These are phyloP conservation scores for Pyrrhia umbra DNA, from an alignment of 2,888 invertebrate genomes.

Conservation along the genomic window DNA sequence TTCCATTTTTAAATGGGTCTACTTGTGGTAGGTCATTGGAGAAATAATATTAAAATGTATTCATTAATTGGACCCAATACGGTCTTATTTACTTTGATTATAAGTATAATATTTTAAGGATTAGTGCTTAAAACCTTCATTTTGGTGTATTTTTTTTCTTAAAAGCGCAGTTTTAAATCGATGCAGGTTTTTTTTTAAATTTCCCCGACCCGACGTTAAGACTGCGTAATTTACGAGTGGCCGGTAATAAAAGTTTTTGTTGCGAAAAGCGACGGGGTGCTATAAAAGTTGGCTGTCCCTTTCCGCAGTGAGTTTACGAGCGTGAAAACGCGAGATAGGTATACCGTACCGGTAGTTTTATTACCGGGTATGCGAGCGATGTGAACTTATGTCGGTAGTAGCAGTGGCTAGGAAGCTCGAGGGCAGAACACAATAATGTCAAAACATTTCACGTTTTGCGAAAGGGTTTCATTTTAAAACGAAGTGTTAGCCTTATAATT, in stretches of 20 bases:
- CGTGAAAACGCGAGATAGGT: conserved; percentile 85
- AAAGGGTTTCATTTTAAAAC: conserved; percentile 27
- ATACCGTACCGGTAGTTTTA: conserved; percentile 85
- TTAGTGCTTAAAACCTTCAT: background rate
- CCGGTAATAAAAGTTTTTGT: conserved; percentile 88
- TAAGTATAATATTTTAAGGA: background rate
- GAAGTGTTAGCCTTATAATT: background rate
- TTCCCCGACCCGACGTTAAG: conserved; percentile 73
- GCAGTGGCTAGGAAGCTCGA: conserved; percentile 59
- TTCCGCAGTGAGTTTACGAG: conserved; percentile 81
- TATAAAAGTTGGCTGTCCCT: conserved; percentile 83
- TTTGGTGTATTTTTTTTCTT: conserved; percentile 13
- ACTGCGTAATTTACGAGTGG: conserved; percentile 87
- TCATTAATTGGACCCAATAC: conserved; percentile 9
- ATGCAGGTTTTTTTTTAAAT: conserved; percentile 64
- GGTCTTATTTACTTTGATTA: background rate
- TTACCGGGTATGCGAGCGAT: conserved; percentile 75
- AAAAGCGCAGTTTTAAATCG: conserved; percentile 61
- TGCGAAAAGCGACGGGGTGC: conserved; percentile 82
- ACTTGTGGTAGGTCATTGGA: conserved; percentile 86
- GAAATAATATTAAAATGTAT: conserved; percentile 70
- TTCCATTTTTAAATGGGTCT: conserved; percentile 87
- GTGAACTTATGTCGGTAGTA: conserved; percentile 63
- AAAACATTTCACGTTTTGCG: conserved; percentile 31
- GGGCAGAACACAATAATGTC: conserved; percentile 59